Conservation (phyloP, 2,888 invertebrate genomes). For the Podotricha telesiphe region DNA sequence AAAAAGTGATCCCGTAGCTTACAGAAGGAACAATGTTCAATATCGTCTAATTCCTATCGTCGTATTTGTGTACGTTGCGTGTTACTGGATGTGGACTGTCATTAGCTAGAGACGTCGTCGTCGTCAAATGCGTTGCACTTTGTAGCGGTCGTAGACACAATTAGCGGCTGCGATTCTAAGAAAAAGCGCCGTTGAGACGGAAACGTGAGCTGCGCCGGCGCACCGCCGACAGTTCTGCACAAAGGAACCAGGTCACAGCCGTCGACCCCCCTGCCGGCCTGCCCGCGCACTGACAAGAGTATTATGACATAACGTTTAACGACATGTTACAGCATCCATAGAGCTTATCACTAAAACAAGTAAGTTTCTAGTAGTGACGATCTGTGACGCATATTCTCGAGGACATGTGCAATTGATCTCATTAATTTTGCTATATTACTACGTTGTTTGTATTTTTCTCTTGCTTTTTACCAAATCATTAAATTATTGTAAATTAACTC, state of each 20-base stretch:
- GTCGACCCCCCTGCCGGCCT: neutral
- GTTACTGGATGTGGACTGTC: neutral
- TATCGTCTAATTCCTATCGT: neutral
- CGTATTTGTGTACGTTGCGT: neutral
- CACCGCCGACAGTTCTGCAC: constrained; percentile 26
- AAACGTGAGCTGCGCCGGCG: constrained; percentile 34
- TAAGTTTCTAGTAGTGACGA: neutral
- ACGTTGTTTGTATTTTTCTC: too few relatives aligned
- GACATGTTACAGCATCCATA: neutral
- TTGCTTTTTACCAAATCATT: too few relatives aligned
- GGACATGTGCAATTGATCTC: too few relatives aligned
- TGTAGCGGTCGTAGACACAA: constrained; percentile 31
- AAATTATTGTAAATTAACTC: too few relatives aligned
- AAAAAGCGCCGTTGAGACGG: constrained; percentile 30
- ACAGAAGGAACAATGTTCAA: neutral
- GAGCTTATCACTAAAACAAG: neutral
- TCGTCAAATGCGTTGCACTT: constrained; percentile 5
- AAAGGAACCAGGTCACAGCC: constrained; percentile 30
- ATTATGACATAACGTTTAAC: constrained; percentile 26
- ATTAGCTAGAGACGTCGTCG: constrained; percentile 22
- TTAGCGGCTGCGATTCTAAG: constrained; percentile 32
- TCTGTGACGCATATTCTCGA: neutral
- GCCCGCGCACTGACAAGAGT: constrained; percentile 4
- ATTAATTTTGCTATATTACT: too few relatives aligned
- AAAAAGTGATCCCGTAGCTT: neutral